A percentile compares a stretch with the other conserved stretches of the same genome.
Evolutionary conservation across 2,888 invertebrate species (phyloP).

Genomic region (Trimorus sp.): DNA sequence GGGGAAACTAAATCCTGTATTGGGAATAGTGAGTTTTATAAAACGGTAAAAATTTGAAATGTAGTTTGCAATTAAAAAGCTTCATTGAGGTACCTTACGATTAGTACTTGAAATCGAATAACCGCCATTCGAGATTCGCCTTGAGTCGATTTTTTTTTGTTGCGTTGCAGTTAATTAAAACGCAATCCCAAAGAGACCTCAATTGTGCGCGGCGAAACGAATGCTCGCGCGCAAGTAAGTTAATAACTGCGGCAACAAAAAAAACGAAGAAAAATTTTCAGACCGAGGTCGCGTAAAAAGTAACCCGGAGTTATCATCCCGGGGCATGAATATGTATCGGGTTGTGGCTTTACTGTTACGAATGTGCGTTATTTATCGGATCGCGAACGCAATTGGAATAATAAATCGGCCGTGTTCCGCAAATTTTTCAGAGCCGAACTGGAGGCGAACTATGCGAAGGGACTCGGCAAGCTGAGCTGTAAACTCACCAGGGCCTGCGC

Average conservation of each 20-base stretch:
- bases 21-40: no score
- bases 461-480: constrained; percentile 91
- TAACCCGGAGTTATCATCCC: constrained; percentile 15
- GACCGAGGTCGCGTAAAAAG: constrained; percentile 13
- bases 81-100: no score
- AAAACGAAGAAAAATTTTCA: background rate
- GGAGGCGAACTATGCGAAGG: constrained; percentile 95
- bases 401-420: constrained; percentile 55
- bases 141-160: no score
- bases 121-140: no score
- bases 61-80: no score
- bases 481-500: constrained; percentile 92
- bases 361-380: constrained; percentile 43
- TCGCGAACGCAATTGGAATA: constrained; percentile 38
- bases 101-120: no score
- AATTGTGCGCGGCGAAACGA: no score
- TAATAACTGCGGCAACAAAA: no score
- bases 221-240: background rate
- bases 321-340: constrained; percentile 37
- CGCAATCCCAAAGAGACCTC: no score
- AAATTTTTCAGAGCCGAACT: constrained; percentile 90
- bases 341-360: constrained; percentile 26
- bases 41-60: no score
- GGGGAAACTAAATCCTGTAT: no score
- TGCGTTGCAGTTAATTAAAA: no score